Percentiles rank a stretch among this genome's conserved stretches.
These are phyloP conservation scores for Procambarus virginalis DNA, from an alignment of 1,140 invertebrate species.

Conservation along the genomic window DNA sequence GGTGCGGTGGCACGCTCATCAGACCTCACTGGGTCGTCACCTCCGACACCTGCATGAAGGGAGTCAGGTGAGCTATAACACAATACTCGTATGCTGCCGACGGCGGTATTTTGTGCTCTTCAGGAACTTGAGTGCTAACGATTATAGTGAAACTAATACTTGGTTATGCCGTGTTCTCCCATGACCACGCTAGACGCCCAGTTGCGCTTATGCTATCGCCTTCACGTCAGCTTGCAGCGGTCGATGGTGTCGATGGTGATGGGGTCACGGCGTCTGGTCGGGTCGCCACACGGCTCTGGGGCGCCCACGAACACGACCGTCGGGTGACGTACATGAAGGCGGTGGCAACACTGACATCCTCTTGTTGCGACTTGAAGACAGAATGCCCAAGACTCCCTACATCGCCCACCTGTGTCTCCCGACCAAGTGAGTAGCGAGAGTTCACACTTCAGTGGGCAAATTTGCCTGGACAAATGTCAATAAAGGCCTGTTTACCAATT, in stretches of 20 bases:
- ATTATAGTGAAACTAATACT: too few species aligned
- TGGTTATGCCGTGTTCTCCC: too few species aligned
- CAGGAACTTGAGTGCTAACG: too few species aligned
- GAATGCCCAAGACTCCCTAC: conserved; percentile 45
- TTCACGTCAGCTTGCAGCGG: not conserved
- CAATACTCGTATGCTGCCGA: too few species aligned
- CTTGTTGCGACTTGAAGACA: conserved; percentile 5
- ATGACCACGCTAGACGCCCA: too few species aligned
- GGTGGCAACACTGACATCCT: conserved; percentile 10
- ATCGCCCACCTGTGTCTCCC: conserved; percentile 41
- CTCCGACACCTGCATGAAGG: conserved; percentile 29
- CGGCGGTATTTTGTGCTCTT: too few species aligned
- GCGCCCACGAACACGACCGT: conserved; percentile 35
- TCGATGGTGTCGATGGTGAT: conserved; percentile 29
- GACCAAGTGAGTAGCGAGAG: not conserved
- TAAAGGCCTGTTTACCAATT: too few species aligned
- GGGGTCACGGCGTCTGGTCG: conserved; percentile 28
- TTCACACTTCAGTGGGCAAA: too few species aligned
- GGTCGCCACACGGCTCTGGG: conserved; percentile 30
- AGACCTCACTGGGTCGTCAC: conserved; percentile 34
- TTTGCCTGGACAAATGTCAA: too few species aligned
- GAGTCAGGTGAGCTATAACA: not conserved
- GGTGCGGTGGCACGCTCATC: conserved; percentile 40
- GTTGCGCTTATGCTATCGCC: too few species aligned
- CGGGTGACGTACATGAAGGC: not conserved